These are phyloP conservation scores for Heliconius erato DNA, from an alignment of 2,888 invertebrate species.

Conservation along the genomic window DNA sequence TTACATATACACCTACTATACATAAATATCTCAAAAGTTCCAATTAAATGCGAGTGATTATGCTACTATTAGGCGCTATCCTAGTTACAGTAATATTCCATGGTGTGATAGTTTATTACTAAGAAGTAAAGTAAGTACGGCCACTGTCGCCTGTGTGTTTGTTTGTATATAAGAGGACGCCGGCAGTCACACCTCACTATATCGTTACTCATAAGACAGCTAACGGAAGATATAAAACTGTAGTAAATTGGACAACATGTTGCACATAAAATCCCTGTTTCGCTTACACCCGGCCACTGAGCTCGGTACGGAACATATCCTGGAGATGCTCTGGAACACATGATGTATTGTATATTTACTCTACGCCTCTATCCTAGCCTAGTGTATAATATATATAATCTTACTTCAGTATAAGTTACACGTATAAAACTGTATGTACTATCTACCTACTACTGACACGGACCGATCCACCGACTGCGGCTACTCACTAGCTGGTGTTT, in stretches of 20 bases:
- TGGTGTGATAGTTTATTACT: neutral
- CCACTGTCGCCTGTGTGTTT: no score
- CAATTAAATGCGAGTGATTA: constrained; percentile 48
- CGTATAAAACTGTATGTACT: constrained; percentile 58
- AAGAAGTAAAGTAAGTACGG: neutral
- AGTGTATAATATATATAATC: constrained; percentile 44
- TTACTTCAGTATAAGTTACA: constrained; percentile 55
- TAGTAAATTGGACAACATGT: constrained; percentile 56
- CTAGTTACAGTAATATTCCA: constrained; percentile 13
- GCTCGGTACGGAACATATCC: constrained; percentile 65
- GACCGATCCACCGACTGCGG: neutral
- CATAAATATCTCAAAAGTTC: constrained; percentile 43
- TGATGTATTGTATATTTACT: constrained; percentile 60
- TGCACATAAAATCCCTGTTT: constrained; percentile 79
- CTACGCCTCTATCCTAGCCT: constrained; percentile 44
- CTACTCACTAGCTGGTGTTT: no score
- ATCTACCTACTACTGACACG: constrained; percentile 43
- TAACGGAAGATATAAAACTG: constrained; percentile 16
- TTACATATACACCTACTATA: constrained; percentile 17
- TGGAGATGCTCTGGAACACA: constrained; percentile 83
- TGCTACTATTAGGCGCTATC: constrained; percentile 41
- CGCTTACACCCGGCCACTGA: constrained; percentile 55
- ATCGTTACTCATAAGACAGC: neutral
- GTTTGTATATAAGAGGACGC: neutral
- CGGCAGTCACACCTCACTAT: neutral